A percentile compares a stretch with the other conserved stretches of the same genome.
phyloP scores from a whole-genome alignment of 2,888 invertebrate genomes.

The Phortica okadai region DNA sequence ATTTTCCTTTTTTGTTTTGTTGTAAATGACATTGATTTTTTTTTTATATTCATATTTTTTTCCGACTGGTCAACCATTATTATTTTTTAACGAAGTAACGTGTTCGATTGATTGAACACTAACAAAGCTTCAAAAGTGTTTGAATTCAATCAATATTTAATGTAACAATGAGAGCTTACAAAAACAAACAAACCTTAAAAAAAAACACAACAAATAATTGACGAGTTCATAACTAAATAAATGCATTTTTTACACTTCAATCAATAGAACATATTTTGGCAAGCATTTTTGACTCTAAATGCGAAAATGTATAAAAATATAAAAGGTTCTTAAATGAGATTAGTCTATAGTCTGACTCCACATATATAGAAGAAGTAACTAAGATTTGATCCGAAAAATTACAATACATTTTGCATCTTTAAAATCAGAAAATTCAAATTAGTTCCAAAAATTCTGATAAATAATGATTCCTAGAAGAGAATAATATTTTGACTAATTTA shows the following conservation, averaged over 20 bases:
- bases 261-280: no score
- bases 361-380: background rate
- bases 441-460: background rate
- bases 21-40: background rate
- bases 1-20: background rate
- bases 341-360: background rate
- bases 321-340: no score
- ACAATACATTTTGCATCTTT: background rate
- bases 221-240: background rate
- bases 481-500: background rate
- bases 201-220: background rate
- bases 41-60: background rate
- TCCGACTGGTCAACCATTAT: constrained; percentile 37
- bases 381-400: background rate
- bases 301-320: no score
- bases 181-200: background rate
- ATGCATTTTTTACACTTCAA: no score
- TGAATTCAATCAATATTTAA: constrained; percentile 12
- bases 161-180: no score
- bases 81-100: constrained; percentile 64
- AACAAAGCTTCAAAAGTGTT: constrained; percentile 48
- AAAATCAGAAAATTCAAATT: background rate
- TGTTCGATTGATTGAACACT: constrained; percentile 59
- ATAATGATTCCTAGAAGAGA: background rate
- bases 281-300: no score